Base-by-base conservation (phyloP, 2,797 vertebrate species). In the Linurgus olivaceus region DNA sequence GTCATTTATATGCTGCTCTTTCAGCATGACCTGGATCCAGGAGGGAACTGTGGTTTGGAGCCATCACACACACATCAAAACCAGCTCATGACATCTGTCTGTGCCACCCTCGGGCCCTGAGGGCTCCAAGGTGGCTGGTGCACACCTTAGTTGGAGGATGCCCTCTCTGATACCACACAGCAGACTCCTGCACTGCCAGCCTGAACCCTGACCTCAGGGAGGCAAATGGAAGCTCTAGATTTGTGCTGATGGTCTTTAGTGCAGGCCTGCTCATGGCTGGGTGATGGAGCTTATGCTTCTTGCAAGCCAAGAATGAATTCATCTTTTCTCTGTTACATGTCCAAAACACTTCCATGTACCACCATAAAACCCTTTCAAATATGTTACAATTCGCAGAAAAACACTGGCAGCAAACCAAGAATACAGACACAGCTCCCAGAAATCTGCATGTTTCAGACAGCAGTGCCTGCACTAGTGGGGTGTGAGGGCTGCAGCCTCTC, bases 1-100 rank as follows among this genome's bases (percentile, higher is more conserved):
- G 65, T 33, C 51, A 51, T 54, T 68, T 26, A 45, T n/a, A 28
- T 0, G 0, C 28, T 59, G 61, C 57, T 71, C 37, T 71, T 84
- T 33, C 77, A 68, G 58, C 6, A 4, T 62, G 48, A n/a, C 15
- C 29, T 77, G 83, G 33, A 40, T 38, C 17, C 31, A 38, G 31
- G 58, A 77, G 26, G 47, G 42, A 57, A 7, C 16, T 0, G 0
- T 0, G 1, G 16, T 29, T 63, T 1, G 5, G 74, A 79, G 31
- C 28, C 42, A 28, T 35, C 31, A 28, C 37, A 70, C 28, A 40
- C 24, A 21, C 7, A n/a, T n/a, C 50, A 61, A 74, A 55, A 51
- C 42, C 35, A 68, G 45, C 40, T 55, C 48, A 55, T 6, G 4
- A 0, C 0, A 1, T 28, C 24, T 77, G 13, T 19, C 61, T 62